Evolutionary conservation across 1,140 invertebrate species (phyloP).

Genomic region (Drosophila burlai): DNA sequence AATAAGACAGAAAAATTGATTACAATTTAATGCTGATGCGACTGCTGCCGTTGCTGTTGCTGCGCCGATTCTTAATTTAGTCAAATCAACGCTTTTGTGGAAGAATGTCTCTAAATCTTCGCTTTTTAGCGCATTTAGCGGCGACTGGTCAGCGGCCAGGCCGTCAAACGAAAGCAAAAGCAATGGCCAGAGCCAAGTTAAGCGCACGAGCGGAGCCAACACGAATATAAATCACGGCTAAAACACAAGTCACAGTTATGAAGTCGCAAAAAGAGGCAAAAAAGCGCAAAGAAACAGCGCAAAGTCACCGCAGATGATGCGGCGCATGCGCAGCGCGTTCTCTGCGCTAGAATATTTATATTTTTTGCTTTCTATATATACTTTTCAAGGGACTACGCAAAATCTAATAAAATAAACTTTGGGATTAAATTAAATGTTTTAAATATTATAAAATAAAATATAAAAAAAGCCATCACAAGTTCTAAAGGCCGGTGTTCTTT

Average conservation of each 20-base stretch:
- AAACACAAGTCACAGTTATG: slow-evolving; percentile 61
- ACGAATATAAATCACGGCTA: slow-evolving; percentile 42
- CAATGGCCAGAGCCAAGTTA: slow-evolving; percentile 46
- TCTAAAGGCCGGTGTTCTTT: too few species aligned
- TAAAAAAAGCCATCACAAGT: too few species aligned
- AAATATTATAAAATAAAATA: too few species aligned
- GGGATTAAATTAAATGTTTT: too few species aligned
- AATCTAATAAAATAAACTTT: neutral
- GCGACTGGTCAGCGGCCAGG: slow-evolving; percentile 34
- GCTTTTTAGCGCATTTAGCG: slow-evolving; percentile 60
- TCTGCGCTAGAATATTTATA: neutral
- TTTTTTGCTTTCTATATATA: slow-evolving; percentile 5
- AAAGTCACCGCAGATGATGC: slow-evolving; percentile 29
- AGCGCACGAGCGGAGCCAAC: slow-evolving; percentile 26
- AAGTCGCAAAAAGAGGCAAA: slow-evolving; percentile 9
- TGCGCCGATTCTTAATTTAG: slow-evolving; percentile 64
- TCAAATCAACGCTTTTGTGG: slow-evolving; percentile 76
- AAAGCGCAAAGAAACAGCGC: slow-evolving; percentile 19
- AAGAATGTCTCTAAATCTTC: slow-evolving; percentile 62
- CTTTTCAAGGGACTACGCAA: neutral
- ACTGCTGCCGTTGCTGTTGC: slow-evolving; percentile 6
- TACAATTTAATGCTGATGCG: slow-evolving; percentile 64
- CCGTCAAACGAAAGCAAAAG: slow-evolving; percentile 44
- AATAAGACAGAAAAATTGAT: slow-evolving; percentile 63
- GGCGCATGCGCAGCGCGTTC: slow-evolving; percentile 57